Base-by-base conservation (phyloP, 2,888 invertebrate species). In the Lycaena phlaeas region DNA sequence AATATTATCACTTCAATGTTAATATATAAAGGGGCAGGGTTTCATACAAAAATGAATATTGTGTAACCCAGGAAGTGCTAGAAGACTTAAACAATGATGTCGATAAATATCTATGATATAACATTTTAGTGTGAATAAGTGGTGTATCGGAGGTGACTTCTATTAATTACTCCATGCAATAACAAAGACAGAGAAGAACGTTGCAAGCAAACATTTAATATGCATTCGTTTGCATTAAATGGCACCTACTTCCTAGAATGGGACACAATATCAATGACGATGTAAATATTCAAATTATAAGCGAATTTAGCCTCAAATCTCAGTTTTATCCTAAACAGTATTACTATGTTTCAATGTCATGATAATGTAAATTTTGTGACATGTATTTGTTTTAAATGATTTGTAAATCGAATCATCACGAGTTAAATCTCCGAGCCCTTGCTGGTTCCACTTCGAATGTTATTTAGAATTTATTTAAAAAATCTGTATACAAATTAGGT, bases 51-150 rank as follows among this genome's bases (percentile, higher is more conserved):
- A 64, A 65, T 79, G 69, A 78, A 78, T 69, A 73, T 68, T 74
- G 86, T 86, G 78, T 86, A 82, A 63, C 88, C 88, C 88, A 87
- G 84, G 87, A 87, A 87, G 87, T 82, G 87, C 88, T 88, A 81
- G 88, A 88, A 88, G 87, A 81, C 71, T 55, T 54, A 56, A 61
- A 59, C 53, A 61, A 57, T 68, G 65, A 66, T 49, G 48, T 64
- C 69, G 69, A 76, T 59, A 54, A 73, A 76, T 70, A 73, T 73
- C 61, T 68, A 76, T 81, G 77, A 71, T n/a, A n/a, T 65, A 43
- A 48, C 61, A 59, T 62, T 64, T 63, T 67, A 59, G 65, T 75
- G 75, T 75, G 61, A 61, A 61, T 68, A 52, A 63, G 34, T 75
- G 68, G 68, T 68, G 66, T 67, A 61, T 63, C 62, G 72, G 76